Base-by-base conservation (phyloP, 2,113 vertebrate species). In the Hemichromis elongatus region DNA sequence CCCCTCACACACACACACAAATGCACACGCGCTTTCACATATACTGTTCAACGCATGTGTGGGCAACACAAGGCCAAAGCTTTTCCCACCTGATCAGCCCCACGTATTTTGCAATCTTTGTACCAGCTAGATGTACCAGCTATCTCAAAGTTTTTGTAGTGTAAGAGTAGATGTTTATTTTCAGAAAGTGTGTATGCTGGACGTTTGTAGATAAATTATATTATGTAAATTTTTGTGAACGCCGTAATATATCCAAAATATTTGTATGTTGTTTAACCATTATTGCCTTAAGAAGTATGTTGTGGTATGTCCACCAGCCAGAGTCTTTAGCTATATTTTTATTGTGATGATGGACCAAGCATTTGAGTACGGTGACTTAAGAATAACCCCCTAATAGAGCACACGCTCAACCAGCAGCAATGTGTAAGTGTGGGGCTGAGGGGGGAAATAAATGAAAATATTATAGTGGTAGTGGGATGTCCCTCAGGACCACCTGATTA, bases 251-350 rank as follows among this genome's bases (percentile, higher is more conserved):
- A 88, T 59, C 57, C 11, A 86, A 61, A 86, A 26, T 90, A 30
- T 91, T 80, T 47, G 42, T 87, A 93, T 85, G 84, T 89, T 54
- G 70, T 88, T 90, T 28, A 82, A 86, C 89, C 93, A 86, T 92
- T 84, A 86, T 55, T 94, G 93, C 94, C 92, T 93, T 94, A 92
- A 91, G 16, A 85, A 86, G 80, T 33, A 59, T 78, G 73, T 91
- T 9, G 45, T 91, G 68, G 57, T 86, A 14, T 85, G 85, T 86
- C 80, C 80, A 86, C 61, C 70, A 61, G 83, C 55, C 52, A 80
- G 79, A 89, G 59, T 79, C 80, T 52, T 66, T 73, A 86, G 18
- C 80, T 83, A 53, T 84, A 89, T 90, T 93, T 90, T 77, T 87
- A 68, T 79, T 84, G 88, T 92, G 84, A 81, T 83, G 80, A 47